Evolutionary conservation across 2,113 vertebrate genomes (phyloP).

Genomic region (Leptodactylus fuscus): DNA sequence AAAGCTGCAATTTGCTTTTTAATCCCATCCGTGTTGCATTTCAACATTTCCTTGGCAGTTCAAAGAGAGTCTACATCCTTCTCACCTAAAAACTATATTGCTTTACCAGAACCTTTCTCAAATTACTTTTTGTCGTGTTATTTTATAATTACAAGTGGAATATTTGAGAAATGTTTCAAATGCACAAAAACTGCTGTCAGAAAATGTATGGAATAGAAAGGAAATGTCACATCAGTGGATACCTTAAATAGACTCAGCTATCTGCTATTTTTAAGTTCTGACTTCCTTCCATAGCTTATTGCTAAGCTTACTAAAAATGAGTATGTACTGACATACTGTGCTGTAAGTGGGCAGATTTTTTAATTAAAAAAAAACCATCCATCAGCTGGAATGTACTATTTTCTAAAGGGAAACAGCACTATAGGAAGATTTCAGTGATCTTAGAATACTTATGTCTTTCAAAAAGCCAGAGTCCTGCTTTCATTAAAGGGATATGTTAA

Average conservation of each 20-base stretch:
- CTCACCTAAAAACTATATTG: not conserved
- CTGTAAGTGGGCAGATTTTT: too few species aligned
- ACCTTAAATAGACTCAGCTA: not conserved
- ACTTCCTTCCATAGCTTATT: not conserved
- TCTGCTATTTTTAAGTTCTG: not conserved
- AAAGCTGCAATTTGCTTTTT: not conserved
- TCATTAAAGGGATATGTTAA: too few species aligned
- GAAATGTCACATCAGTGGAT: not conserved
- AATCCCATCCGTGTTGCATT: not conserved
- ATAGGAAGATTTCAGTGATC: too few species aligned
- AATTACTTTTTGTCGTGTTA: not conserved
- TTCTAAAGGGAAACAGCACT: too few species aligned
- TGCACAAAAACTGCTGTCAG: not conserved
- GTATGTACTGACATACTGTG: not conserved
- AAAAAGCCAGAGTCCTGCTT: too few species aligned
- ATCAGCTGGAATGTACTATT: too few species aligned
- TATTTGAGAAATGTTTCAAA: slow-evolving; percentile 1
- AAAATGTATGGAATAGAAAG: not conserved
- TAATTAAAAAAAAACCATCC: too few species aligned
- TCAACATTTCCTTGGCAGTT: not conserved
- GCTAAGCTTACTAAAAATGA: not conserved
- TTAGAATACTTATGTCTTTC: too few species aligned
- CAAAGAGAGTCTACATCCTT: not conserved
- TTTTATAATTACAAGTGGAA: not conserved
- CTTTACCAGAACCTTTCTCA: not conserved